These are phyloP conservation scores for Parthenolecanium corni DNA, from an alignment of 2,888 invertebrate species.

Conservation along the genomic window DNA sequence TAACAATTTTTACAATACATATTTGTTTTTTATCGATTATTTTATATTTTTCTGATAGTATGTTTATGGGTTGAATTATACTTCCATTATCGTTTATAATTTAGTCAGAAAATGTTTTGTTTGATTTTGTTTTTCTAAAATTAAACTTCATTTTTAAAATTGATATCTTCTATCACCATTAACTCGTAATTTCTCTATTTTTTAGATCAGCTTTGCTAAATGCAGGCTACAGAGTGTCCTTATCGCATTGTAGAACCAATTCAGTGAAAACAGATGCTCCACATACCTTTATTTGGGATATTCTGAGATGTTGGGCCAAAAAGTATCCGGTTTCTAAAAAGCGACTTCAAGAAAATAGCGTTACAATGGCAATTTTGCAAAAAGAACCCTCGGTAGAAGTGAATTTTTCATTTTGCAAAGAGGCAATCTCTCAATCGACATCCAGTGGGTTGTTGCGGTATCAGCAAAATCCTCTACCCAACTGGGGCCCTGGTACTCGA, in stretches of 20 bases:
- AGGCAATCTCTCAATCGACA: slow-evolving; percentile 71
- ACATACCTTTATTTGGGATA: slow-evolving; percentile 75
- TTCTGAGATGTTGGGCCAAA: slow-evolving; percentile 67
- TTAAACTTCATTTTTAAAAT: no score
- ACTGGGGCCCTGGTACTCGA: slow-evolving; percentile 85
- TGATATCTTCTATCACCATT: no score
- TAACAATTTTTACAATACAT: no score
- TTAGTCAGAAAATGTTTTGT: no score
- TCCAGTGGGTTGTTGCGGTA: slow-evolving; percentile 61
- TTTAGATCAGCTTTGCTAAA: slow-evolving; percentile 75
- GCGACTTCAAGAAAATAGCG: slow-evolving; percentile 41
- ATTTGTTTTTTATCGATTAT: no score
- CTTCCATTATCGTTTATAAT: no score
- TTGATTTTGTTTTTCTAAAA: no score
- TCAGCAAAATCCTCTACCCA: slow-evolving; percentile 71
- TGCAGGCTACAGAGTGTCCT: slow-evolving; percentile 81
- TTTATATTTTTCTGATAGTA: no score
- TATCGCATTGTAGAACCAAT: slow-evolving; percentile 75
- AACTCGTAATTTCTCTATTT: slow-evolving; percentile 1
- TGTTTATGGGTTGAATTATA: no score
- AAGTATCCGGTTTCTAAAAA: slow-evolving; percentile 53
- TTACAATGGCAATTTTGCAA: slow-evolving; percentile 27
- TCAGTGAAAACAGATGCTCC: slow-evolving; percentile 93
- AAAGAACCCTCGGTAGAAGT: slow-evolving; percentile 16
- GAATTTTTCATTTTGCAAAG: slow-evolving; percentile 41